Percentiles rank a stretch among this genome's conserved stretches.
Evolutionary conservation across 2,113 vertebrate genomes (phyloP).

Genomic region (Mormyrus iriodes): DNA sequence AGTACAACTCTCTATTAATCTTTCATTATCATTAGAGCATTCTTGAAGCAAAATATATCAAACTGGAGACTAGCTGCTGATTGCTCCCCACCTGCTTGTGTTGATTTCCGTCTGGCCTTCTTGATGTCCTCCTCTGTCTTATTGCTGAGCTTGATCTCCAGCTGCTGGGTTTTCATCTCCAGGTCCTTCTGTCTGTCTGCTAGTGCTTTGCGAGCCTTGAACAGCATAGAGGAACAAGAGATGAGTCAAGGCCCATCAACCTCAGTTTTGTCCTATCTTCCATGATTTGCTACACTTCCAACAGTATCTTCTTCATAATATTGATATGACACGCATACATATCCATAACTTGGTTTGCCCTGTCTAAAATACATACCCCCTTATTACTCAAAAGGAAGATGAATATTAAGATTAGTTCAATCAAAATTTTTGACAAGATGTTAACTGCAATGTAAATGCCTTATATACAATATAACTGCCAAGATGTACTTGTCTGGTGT

Average conservation of each 20-base stretch:
- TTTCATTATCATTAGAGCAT: neutral
- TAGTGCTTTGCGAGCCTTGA: conserved; percentile 83
- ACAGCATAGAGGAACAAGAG: neutral
- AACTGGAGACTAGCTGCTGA: neutral
- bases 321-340: neutral
- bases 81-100: conserved; percentile 81
- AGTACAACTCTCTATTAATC: neutral
- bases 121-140: conserved; percentile 98
- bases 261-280: neutral
- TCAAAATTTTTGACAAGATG: too few relatives aligned
- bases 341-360: neutral
- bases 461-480: neutral
- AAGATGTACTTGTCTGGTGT: neutral
- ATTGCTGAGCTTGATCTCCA: conserved; percentile 90
- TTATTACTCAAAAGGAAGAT: neutral
- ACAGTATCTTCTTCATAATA: neutral
- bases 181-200: conserved; percentile 91
- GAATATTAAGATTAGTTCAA: neutral
- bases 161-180: conserved; percentile 91
- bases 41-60: neutral
- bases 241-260: conserved; percentile 5
- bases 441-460: neutral
- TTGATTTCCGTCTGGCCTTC: conserved; percentile 93
- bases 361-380: neutral
- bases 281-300: neutral